Conservation (phyloP, 1,140 invertebrate species). For the Lordiphosa stackelbergi region DNA sequence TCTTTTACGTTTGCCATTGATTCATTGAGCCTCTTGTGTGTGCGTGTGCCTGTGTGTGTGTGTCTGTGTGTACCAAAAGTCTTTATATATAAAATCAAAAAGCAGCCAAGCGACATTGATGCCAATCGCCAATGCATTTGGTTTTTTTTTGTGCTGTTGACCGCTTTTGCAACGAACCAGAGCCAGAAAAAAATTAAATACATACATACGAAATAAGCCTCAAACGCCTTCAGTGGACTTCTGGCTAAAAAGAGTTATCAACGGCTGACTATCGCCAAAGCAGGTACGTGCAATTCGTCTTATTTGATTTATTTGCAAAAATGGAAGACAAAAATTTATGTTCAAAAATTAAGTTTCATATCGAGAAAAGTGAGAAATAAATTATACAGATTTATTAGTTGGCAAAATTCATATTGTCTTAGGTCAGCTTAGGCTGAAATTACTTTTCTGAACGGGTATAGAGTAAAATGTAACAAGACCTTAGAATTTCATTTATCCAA, state of each 20-base stretch:
- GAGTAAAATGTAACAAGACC: too few species aligned
- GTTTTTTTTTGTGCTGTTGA: slow-evolving; percentile 22
- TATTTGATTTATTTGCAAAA: slow-evolving; percentile 56
- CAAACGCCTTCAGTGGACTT: slow-evolving; percentile 68
- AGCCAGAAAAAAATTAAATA: slow-evolving; percentile 42
- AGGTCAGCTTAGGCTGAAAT: too few species aligned
- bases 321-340: slow-evolving; percentile 35
- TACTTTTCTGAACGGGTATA: too few species aligned
- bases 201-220: slow-evolving; percentile 41
- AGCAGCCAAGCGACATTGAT: slow-evolving; percentile 72
- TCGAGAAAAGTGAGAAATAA: too few species aligned
- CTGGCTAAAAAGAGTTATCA: slow-evolving; percentile 57
- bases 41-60: slow-evolving; percentile 25
- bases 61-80: slow-evolving; percentile 30
- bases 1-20: slow-evolving; percentile 50
- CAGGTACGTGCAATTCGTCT: slow-evolving; percentile 63
- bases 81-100: slow-evolving; percentile 38
- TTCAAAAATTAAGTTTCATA: slow-evolving; percentile 1
- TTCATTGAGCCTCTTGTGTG: slow-evolving; percentile 40
- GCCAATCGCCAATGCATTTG: slow-evolving; percentile 58
- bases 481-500: too few species aligned
- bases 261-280: slow-evolving; percentile 37
- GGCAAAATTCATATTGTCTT: too few species aligned
- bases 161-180: slow-evolving; percentile 45
- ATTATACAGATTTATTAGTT: too few species aligned